These are phyloP conservation scores for Steinernema hermaphroditum DNA, from an alignment of 2,888 invertebrate genomes.

Conservation along the genomic window DNA sequence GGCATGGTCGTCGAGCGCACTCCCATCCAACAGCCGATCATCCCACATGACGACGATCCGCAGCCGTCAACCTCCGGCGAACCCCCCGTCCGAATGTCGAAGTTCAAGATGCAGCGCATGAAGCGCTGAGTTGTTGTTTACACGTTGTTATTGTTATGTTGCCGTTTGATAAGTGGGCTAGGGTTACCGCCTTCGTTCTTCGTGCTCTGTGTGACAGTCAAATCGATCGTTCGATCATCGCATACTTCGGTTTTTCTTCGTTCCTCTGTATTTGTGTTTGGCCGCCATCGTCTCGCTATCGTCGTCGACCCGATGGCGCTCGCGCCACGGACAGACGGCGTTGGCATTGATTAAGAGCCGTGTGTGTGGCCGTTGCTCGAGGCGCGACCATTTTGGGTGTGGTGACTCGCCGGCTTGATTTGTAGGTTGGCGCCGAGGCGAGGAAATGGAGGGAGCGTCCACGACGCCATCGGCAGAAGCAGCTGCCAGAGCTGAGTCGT, in stretches of 20 bases:
- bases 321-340: not conserved
- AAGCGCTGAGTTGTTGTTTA: slow-evolving; percentile 8
- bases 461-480: not conserved
- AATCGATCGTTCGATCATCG: slow-evolving; percentile 26
- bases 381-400: slow-evolving; percentile 10
- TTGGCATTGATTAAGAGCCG: slow-evolving; percentile 15
- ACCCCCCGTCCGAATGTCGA: slow-evolving; percentile 3
- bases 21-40: not conserved
- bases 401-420: not conserved
- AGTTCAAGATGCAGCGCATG: slow-evolving; percentile 28
- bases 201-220: not conserved
- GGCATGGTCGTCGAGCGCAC: slow-evolving; percentile 5
- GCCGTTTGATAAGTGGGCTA: not conserved
- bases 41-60: slow-evolving; percentile 1
- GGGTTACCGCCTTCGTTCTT: not conserved
- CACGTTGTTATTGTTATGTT: not conserved
- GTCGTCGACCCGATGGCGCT: slow-evolving; percentile 11
- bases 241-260: slow-evolving; percentile 23
- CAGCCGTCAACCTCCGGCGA: slow-evolving; percentile 18
- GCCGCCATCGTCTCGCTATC: too few relatives aligned
- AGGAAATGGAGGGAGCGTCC: not conserved
- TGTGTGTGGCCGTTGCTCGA: slow-evolving; percentile 25
- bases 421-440: not conserved
- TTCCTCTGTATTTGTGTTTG: not conserved
- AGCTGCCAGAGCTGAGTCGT: not conserved